Evolutionary conservation across 2,888 invertebrate species (phyloP), one percentile per base, ranked within the genome.

Genomic region (Pristionchus maxplancki): DNA sequence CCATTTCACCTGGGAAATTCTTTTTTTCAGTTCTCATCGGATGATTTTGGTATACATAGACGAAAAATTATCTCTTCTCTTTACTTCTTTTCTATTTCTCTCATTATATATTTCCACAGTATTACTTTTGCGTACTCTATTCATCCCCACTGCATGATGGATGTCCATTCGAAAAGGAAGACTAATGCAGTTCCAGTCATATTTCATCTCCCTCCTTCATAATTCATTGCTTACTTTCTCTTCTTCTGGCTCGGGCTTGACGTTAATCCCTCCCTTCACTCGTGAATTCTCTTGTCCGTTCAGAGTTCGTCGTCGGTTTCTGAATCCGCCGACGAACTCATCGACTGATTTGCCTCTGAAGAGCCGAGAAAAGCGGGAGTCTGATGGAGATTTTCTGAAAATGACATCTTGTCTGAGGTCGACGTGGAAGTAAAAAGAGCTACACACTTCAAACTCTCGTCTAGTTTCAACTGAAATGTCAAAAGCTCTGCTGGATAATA

Each of bases 341-440:
- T 92, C 92, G 20, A 92, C 92, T 13, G 91, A 91, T 71, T 90
- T 91, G 28, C 92, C 92, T n/a, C 92, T 89, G 50, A 91, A 89
- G 85, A 92, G 91, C 15, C 92, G 87, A 9, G 91, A 90, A 53
- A 83, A 83, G 11, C 82, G 82, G 37, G 53, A 83, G 24, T 83
- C 82, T 1, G 82, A 83, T 24, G 24, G 53, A 2, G 82, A 83
- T 31, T 83, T 83, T 53, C 82, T 83, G 31, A 6, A 83, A 53
- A 8, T 24, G 37, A 71, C 31, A 34, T 71, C 5, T 8, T 34
- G 37, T 71, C 71, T 31, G 13, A 15, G 15, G 64, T 31, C 31
- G 31, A 15, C 20, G 13, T 8, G 15, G 20, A 31, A 13, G 1
- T 15, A 31, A 64, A 64, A 64, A 15, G 31, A 64, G 31, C 31